Percentiles rank a stretch among this genome's conserved stretches.
phyloP scores from a whole-genome alignment of 2,888 invertebrate species.

The Calameuta idolon region DNA sequence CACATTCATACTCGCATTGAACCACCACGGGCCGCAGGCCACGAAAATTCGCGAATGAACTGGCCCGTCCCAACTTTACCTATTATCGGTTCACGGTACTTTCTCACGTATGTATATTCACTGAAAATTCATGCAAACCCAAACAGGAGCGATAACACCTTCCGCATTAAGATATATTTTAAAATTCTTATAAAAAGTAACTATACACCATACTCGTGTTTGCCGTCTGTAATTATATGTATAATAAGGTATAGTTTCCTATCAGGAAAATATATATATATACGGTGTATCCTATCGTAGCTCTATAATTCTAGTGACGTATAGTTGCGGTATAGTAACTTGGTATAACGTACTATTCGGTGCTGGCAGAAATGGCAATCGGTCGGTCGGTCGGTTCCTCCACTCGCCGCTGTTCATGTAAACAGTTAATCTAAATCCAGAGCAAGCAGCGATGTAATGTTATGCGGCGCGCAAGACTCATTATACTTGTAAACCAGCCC shows the following conservation, averaged over 20 bases:
- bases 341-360: background rate
- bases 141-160: background rate
- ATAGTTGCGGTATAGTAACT: background rate
- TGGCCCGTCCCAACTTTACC: background rate
- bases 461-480: constrained; percentile 67
- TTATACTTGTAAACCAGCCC: constrained; percentile 67
- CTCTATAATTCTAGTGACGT: background rate
- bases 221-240: background rate
- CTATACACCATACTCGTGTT: background rate
- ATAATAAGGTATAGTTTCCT: background rate
- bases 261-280: background rate
- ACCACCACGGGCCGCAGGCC: background rate
- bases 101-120: background rate
- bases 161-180: constrained; percentile 21
- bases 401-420: constrained; percentile 53
- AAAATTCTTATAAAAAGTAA: background rate
- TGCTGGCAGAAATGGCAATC: constrained; percentile 47
- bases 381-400: constrained; percentile 29
- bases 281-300: background rate
- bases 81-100: constrained; percentile 2
- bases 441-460: constrained; percentile 66
- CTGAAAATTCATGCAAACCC: background rate
- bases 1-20: background rate
- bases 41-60: background rate
- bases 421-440: constrained; percentile 67